Base-by-base conservation (phyloP, 2,113 vertebrate genomes). In the Cranoglanis bouderius region DNA sequence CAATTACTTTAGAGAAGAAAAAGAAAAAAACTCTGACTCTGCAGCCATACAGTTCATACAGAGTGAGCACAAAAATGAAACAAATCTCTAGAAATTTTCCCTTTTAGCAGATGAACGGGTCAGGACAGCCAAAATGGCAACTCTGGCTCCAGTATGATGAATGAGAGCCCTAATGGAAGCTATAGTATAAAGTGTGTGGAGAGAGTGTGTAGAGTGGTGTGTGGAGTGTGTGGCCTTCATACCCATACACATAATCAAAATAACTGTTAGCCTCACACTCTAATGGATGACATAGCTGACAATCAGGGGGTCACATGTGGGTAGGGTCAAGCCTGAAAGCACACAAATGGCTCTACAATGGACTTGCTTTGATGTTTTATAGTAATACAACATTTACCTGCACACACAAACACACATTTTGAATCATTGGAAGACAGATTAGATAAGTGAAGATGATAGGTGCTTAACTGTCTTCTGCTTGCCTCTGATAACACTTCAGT, bases 101-200 rank as follows among this genome's bases (percentile, higher is more conserved):
- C 72, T 81, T 87, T 80, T 24, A 53, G 53, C 40, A 57, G 35
- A 24, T 32, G 32, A 38, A 82, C 63, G 89, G 74, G 90, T 87
- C 85, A 87, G 55, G 35, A 89, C 61, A 29, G 40, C 16, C 74
- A 53, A 87, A 65, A 89, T 89, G 81, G 81, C 72, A 32, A 24
- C 43, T 88, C 29, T 16, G 51, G 59, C 46, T 84, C 32, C 53
- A 85, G 74, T 75, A 49, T 78, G 84, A 86, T 87, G n/a, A 94
- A 91, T 93, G 93, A 94, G 92, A 94, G 94, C 93, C 91, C 61
- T 96, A 96, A 96, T 96, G 94, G 93, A 92, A 89, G 92, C 92
- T 94, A 92, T 88, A 5, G 90, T 90, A 59, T 26, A 95, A 95
- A 95, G 95, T 86, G 81, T 89, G 78, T 59, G 65, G 5, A 51